A percentile compares a stretch with the other conserved stretches of the same genome.
phyloP scores from a whole-genome alignment of 2,888 invertebrate genomes.

The Lepidochitona cinerea region DNA sequence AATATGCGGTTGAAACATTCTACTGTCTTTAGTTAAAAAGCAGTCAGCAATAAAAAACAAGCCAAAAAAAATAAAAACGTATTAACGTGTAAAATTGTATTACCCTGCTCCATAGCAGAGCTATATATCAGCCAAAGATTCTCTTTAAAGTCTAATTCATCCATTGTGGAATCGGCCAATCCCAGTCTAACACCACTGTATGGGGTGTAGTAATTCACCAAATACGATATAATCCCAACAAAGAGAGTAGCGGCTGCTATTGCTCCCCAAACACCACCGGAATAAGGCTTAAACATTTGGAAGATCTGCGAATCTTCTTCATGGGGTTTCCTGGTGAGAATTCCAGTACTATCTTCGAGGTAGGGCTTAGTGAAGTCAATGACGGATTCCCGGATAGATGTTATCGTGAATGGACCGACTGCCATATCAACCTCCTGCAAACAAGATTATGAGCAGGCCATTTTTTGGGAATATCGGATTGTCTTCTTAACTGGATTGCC shows the following conservation, averaged over 20 bases:
- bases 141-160: background rate
- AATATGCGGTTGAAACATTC: too few relatives aligned
- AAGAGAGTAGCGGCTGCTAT: background rate
- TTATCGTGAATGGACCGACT: conserved; percentile 3
- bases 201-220: conserved; percentile 1
- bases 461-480: too few relatives aligned
- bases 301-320: background rate
- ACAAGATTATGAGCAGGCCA: too few relatives aligned
- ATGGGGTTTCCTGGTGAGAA: conserved; percentile 1
- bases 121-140: conserved; percentile 1
- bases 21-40: too few relatives aligned
- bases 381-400: background rate
- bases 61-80: too few relatives aligned
- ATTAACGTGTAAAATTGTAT: too few relatives aligned
- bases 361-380: conserved; percentile 5
- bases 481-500: too few relatives aligned
- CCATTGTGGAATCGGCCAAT: background rate
- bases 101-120: conserved; percentile 1
- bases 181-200: background rate
- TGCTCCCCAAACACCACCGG: background rate
- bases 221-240: background rate
- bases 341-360: background rate
- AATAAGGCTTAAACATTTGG: conserved; percentile 1
- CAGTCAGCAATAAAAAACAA: too few relatives aligned
- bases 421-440: conserved; percentile 5